Percentiles rank a stretch among this genome's conserved stretches.
Conservation (phyloP, 64 coral and sea anemone genomes). For the Dendrophyllia cribrosa region DNA sequence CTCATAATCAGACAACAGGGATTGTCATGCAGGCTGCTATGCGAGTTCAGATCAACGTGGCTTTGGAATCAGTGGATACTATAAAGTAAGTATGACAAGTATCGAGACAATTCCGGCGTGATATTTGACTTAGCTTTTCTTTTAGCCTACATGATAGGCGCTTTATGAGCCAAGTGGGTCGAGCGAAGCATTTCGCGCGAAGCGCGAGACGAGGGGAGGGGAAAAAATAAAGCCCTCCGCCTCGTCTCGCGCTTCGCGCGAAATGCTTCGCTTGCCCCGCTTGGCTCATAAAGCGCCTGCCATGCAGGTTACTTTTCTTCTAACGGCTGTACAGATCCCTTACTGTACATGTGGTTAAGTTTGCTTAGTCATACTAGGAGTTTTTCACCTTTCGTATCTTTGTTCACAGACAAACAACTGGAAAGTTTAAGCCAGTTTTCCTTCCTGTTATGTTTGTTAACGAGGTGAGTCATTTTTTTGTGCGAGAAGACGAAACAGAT, state of each 20-base stretch:
- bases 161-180: no score
- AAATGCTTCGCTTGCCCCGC: no score
- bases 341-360: no score
- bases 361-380: not conserved
- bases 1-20: conserved; percentile 68
- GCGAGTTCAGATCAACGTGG: conserved; percentile 86
- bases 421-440: conserved; percentile 66
- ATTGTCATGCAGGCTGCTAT: conserved; percentile 80
- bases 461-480: conserved; percentile 71
- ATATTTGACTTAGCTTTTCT: not conserved
- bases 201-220: no score
- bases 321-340: no score
- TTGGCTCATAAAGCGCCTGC: no score
- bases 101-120: no score
- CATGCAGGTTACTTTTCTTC: no score
- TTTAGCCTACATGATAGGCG: not conserved
- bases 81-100: conserved; percentile 70
- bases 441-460: conserved; percentile 89
- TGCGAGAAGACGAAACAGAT: no score
- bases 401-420: conserved; percentile 55
- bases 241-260: no score
- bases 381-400: not conserved
- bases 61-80: conserved; percentile 55
- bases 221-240: no score
- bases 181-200: no score